These are phyloP conservation scores for Donacobius atricapilla DNA, from an alignment of 2,113 vertebrate species.

Conservation along the genomic window DNA sequence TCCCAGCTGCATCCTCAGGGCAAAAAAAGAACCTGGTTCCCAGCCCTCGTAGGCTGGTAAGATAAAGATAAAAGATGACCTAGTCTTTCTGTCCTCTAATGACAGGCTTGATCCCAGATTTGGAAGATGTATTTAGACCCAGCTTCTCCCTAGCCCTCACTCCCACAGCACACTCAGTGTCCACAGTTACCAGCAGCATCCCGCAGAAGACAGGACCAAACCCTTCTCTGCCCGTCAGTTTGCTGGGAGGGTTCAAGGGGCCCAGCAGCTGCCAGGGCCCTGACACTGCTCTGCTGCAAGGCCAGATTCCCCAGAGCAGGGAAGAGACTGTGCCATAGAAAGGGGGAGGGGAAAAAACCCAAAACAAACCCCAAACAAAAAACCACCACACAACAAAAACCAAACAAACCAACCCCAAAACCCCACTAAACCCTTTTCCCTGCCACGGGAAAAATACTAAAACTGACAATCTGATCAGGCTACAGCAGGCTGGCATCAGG, in stretches of 20 bases:
- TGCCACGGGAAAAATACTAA: neutral
- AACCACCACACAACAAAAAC: neutral
- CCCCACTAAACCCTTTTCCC: neutral
- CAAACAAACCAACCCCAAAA: neutral
- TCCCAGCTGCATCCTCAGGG: conserved; percentile 2
- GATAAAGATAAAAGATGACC: neutral
- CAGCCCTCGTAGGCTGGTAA: neutral
- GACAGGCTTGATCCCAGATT: neutral
- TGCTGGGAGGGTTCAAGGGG: neutral
- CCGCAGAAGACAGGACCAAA: neutral
- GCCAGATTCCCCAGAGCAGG: neutral
- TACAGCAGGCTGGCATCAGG: neutral
- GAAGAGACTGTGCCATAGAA: neutral
- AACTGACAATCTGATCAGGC: neutral
- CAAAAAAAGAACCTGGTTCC: neutral
- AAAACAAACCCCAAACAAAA: neutral
- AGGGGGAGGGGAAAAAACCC: neutral
- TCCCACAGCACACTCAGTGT: neutral
- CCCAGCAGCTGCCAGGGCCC: neutral
- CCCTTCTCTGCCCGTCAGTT: neutral
- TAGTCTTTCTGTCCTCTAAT: neutral
- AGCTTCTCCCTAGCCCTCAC: neutral
- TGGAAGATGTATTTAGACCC: neutral
- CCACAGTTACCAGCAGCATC: neutral
- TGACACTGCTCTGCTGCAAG: neutral